A percentile compares a stretch with the other conserved stretches of the same genome.
Conservation (phyloP, 2,888 invertebrate species). For the Agonopterix alstromeriana region DNA sequence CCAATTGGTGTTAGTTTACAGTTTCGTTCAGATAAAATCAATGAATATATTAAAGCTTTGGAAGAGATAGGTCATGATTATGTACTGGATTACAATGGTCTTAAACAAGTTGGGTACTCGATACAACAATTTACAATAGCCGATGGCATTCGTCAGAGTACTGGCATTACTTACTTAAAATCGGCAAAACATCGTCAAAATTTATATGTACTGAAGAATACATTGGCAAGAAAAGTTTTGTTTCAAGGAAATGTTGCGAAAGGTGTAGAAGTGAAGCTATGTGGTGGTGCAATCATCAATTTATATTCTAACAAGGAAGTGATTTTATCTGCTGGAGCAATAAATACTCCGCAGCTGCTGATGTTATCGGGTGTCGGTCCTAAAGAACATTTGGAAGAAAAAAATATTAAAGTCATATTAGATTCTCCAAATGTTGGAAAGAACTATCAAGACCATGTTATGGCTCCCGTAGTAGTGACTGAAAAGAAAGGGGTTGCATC, state of each 20-base stretch:
- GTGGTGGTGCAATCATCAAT: slow-evolving; percentile 9
- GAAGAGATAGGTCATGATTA: slow-evolving; percentile 27
- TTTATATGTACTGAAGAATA: slow-evolving; percentile 27
- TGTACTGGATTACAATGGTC: slow-evolving; percentile 25
- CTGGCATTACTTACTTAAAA: slow-evolving; percentile 25
- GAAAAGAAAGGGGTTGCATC: slow-evolving; percentile 18
- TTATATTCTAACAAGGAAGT: slow-evolving; percentile 30
- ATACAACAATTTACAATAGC: slow-evolving; percentile 21
- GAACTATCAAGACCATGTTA: slow-evolving; percentile 39
- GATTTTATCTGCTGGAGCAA: slow-evolving; percentile 39
- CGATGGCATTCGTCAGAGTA: slow-evolving; percentile 25
- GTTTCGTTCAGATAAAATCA: slow-evolving; percentile 32
- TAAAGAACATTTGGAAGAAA: slow-evolving; percentile 23
- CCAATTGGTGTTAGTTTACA: slow-evolving; percentile 25
- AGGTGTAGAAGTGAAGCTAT: slow-evolving; percentile 27
- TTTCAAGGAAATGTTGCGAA: slow-evolving; percentile 21
- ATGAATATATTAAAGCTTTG: slow-evolving; percentile 39
- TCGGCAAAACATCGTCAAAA: slow-evolving; percentile 25
- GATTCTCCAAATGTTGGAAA: slow-evolving; percentile 34
- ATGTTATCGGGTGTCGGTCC: slow-evolving; percentile 47
- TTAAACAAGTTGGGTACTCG: slow-evolving; percentile 26
- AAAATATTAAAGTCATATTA: slow-evolving; percentile 23
- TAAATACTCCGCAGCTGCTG: slow-evolving; percentile 36
- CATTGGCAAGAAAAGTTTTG: slow-evolving; percentile 27
- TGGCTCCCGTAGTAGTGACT: slow-evolving; percentile 27